Percentiles rank a stretch among this genome's conserved stretches.
Conservation (phyloP, 2,113 vertebrate genomes). For the Chinchilla lanigera region DNA sequence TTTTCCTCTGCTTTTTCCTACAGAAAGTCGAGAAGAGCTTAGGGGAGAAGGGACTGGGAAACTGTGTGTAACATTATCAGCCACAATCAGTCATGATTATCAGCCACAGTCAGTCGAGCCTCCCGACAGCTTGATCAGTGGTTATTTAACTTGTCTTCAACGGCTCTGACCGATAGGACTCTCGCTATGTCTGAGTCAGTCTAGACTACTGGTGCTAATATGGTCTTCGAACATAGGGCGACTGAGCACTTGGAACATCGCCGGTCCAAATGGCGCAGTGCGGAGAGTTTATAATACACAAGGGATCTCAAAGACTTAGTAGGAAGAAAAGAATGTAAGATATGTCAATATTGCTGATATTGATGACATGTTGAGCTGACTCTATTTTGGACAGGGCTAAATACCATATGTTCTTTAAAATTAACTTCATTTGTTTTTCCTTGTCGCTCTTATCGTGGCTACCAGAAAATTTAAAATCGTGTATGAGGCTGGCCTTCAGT, state of each 20-base stretch:
- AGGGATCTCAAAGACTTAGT: not conserved
- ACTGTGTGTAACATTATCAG: too few relatives aligned
- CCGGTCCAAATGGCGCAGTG: not conserved
- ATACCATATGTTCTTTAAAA: not conserved
- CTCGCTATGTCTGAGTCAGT: not conserved
- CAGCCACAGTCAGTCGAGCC: too few relatives aligned
- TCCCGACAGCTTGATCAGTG: not conserved
- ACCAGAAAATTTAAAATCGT: not conserved
- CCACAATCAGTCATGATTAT: too few relatives aligned
- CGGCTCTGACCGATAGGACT: not conserved
- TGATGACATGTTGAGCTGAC: not conserved
- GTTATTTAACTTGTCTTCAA: not conserved
- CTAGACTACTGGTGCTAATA: accelerated
- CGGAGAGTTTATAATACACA: not conserved
- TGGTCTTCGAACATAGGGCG: not conserved
- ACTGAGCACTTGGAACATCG: not conserved
- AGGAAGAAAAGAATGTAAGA: not conserved
- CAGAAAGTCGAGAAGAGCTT: not conserved
- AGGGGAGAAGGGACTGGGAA: not conserved
- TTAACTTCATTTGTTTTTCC: not conserved
- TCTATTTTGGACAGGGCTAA: not conserved
- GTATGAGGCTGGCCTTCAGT: not conserved
- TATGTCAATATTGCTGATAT: not conserved
- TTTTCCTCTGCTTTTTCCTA: not conserved
- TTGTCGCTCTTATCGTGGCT: not conserved